Conservation (phyloP, 2,888 invertebrate genomes). For the Lochmaea capreae region DNA sequence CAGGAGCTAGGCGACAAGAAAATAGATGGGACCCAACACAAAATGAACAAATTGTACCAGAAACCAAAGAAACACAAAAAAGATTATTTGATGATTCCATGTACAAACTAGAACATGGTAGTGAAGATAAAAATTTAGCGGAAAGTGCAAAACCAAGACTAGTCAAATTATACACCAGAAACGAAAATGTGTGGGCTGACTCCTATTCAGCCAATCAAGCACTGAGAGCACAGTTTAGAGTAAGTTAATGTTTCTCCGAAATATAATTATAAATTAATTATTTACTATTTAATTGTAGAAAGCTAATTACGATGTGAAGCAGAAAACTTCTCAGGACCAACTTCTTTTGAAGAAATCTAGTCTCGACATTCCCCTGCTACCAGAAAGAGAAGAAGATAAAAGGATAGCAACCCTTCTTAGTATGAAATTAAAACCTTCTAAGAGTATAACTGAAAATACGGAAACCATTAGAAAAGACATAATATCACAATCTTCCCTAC, state of each 20-base stretch:
- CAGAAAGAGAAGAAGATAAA: slow-evolving; percentile 84
- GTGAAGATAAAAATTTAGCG: slow-evolving; percentile 79
- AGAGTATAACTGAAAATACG: slow-evolving; percentile 71
- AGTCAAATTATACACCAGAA: slow-evolving; percentile 79
- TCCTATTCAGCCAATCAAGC: slow-evolving; percentile 92
- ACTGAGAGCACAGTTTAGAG: slow-evolving; percentile 87
- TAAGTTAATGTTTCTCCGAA: slow-evolving; percentile 63
- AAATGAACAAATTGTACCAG: slow-evolving; percentile 93
- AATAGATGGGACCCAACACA: slow-evolving; percentile 98
- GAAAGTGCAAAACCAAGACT: slow-evolving; percentile 79
- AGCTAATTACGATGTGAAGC: slow-evolving; percentile 81
- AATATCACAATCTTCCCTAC: slow-evolving; percentile 60
- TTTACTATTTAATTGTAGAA: slow-evolving; percentile 65
- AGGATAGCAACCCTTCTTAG: slow-evolving; percentile 82
- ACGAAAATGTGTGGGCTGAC: slow-evolving; percentile 89
- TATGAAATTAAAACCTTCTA: slow-evolving; percentile 73
- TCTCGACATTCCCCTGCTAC: slow-evolving; percentile 80
- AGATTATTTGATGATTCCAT: slow-evolving; percentile 95
- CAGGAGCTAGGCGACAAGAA: slow-evolving; percentile 96
- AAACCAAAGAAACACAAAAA: slow-evolving; percentile 91
- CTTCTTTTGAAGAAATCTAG: slow-evolving; percentile 80
- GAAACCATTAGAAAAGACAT: slow-evolving; percentile 58
- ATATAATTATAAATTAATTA: background rate
- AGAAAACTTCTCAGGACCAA: slow-evolving; percentile 77
- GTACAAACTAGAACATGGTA: slow-evolving; percentile 95